Conservation (phyloP, 2,113 vertebrate genomes). For the Ranitomeya variabilis region DNA sequence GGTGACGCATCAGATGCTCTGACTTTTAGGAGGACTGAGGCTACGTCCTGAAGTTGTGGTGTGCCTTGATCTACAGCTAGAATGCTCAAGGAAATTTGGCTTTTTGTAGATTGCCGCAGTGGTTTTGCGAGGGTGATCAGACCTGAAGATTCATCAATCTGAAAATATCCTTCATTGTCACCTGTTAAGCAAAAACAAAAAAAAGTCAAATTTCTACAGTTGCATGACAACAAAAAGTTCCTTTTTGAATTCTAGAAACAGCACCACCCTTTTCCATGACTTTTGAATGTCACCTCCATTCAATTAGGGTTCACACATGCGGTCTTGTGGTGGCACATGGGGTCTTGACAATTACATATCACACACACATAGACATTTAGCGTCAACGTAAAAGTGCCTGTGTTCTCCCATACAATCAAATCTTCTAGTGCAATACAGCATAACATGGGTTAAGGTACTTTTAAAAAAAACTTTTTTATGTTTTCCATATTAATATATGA, state of each 20-base stretch:
- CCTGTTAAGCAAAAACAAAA: slow-evolving; percentile 75
- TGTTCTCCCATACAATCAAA: too few relatives aligned
- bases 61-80: slow-evolving; percentile 89
- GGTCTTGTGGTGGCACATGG: too few relatives aligned
- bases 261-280: not conserved
- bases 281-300: too few relatives aligned
- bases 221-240: not conserved
- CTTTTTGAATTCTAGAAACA: not conserved
- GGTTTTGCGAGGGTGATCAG: slow-evolving; percentile 79
- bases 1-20: slow-evolving; percentile 80
- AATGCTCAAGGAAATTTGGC: slow-evolving; percentile 80
- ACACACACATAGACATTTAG: too few relatives aligned
- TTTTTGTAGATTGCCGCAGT: slow-evolving; percentile 73
- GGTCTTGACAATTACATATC: not conserved
- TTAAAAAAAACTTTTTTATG: too few relatives aligned
- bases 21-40: slow-evolving; percentile 77
- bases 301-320: not conserved
- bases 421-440: too few relatives aligned
- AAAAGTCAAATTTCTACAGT: not conserved
- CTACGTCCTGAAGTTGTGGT: slow-evolving; percentile 80
- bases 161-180: slow-evolving; percentile 83
- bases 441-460: too few relatives aligned
- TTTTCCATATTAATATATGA: too few relatives aligned
- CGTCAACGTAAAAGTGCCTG: too few relatives aligned
- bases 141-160: slow-evolving; percentile 78